phyloP scores from a whole-genome alignment of 2,888 invertebrate genomes.

The Epinotia bilunana region DNA sequence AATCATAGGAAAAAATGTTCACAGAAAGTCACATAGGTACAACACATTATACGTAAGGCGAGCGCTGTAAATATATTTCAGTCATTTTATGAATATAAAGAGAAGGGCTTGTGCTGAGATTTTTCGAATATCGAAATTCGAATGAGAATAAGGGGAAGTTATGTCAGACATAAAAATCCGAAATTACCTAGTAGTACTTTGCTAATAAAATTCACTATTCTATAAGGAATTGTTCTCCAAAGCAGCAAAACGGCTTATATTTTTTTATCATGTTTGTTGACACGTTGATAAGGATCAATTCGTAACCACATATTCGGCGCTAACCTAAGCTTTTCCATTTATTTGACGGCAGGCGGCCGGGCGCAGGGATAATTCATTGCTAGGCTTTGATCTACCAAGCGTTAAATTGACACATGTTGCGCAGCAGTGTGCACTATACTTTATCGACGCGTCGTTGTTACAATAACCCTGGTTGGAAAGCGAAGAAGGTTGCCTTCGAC shows the following conservation, averaged over 20 bases:
- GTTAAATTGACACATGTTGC: constrained; percentile 72
- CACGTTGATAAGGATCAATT: neutral
- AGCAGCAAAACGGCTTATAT: neutral
- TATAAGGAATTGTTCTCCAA: neutral
- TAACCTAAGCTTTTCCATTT: constrained; percentile 11
- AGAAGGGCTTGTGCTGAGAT: no score
- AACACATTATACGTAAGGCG: no score
- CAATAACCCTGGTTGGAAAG: constrained; percentile 14
- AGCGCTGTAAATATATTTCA: no score
- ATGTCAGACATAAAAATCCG: no score
- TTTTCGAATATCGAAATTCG: no score
- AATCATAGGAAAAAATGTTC: no score
- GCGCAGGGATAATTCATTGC: constrained; percentile 47
- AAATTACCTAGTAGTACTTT: neutral
- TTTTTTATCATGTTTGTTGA: neutral
- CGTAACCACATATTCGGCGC: neutral
- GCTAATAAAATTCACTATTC: neutral
- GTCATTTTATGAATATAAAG: no score
- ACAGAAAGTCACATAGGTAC: no score
- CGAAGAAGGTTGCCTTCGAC: constrained; percentile 4
- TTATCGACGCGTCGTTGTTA: constrained; percentile 49
- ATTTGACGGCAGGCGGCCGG: constrained; percentile 21
- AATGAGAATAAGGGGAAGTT: no score
- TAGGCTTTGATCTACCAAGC: constrained; percentile 74
- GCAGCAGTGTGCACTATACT: constrained; percentile 64